Evolutionary conservation across 2,888 invertebrate species (phyloP).

Genomic region (Megastigmus dorsalis): DNA sequence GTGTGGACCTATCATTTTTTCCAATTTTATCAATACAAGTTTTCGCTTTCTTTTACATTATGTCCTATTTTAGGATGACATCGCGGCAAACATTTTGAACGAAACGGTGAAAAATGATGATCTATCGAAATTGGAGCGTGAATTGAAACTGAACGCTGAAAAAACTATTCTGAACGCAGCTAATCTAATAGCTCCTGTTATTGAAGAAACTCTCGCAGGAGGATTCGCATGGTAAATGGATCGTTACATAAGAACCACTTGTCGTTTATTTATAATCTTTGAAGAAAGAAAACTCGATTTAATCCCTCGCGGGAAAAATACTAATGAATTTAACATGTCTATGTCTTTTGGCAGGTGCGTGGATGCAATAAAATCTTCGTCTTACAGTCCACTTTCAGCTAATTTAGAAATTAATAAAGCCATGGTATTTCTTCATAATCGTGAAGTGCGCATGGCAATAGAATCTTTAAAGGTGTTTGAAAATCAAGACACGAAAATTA

Average conservation of each 20-base stretch:
- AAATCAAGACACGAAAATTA: constrained; percentile 88
- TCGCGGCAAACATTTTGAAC: constrained; percentile 77
- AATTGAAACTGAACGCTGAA: constrained; percentile 84
- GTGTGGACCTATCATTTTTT: no score
- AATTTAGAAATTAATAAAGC: constrained; percentile 95
- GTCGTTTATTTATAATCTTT: no score
- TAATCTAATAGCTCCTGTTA: constrained; percentile 90
- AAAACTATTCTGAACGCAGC: constrained; percentile 89
- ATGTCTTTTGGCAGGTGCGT: constrained; percentile 85
- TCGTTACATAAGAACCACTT: constrained; percentile 1
- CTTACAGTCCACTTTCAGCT: constrained; percentile 86
- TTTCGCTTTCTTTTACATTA: not conserved
- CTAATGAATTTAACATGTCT: constrained; percentile 9
- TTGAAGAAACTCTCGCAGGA: constrained; percentile 82
- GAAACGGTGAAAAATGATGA: constrained; percentile 87
- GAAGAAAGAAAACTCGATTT: no score
- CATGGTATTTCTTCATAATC: constrained; percentile 87
- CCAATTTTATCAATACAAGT: no score
- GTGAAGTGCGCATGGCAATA: constrained; percentile 86
- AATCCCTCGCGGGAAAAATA: no score
- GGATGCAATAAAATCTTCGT: constrained; percentile 93
- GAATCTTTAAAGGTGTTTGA: constrained; percentile 91
- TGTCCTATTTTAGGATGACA: constrained; percentile 75
- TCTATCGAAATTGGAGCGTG: constrained; percentile 83
- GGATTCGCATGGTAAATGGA: constrained; percentile 74